Evolutionary conservation across 2,113 vertebrate genomes (phyloP).

Genomic region (Nerophis ophidion): DNA sequence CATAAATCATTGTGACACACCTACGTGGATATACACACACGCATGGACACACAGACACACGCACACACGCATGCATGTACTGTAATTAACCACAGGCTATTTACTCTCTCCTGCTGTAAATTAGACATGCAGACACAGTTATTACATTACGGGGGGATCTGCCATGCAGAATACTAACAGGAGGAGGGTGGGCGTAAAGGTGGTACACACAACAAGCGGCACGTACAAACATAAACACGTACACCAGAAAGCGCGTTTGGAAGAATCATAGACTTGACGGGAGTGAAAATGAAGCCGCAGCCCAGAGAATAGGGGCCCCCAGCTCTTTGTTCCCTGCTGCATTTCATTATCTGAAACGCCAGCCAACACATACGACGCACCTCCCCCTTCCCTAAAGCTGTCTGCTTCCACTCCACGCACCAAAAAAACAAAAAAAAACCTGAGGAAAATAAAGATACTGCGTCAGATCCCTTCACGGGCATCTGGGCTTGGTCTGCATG

Average conservation of each 20-base stretch:
- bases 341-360: constrained; percentile 73
- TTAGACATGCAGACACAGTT: constrained; percentile 76
- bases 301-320: constrained; percentile 69
- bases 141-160: constrained; percentile 72
- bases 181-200: constrained; percentile 52
- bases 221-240: constrained; percentile 61
- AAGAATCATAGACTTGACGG: constrained; percentile 70
- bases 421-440: too few species aligned
- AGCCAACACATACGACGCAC: constrained; percentile 65
- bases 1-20: constrained; percentile 75
- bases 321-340: constrained; percentile 74
- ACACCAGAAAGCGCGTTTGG: constrained; percentile 47
- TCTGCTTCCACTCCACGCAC: constrained; percentile 57
- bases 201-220: constrained; percentile 47
- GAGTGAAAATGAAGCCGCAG: constrained; percentile 70
- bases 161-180: constrained; percentile 74
- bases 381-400: constrained; percentile 68
- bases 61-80: constrained; percentile 44
- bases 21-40: constrained; percentile 58
- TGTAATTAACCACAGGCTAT: constrained; percentile 76
- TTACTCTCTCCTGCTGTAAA: constrained; percentile 74
- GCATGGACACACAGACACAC: constrained; percentile 32
- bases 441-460: constrained; percentile 64
- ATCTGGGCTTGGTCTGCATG: constrained; percentile 55
- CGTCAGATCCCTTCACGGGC: constrained; percentile 58